Base-by-base conservation (phyloP, 2,113 vertebrate genomes). In the Pyrgilauda ruficollis region DNA sequence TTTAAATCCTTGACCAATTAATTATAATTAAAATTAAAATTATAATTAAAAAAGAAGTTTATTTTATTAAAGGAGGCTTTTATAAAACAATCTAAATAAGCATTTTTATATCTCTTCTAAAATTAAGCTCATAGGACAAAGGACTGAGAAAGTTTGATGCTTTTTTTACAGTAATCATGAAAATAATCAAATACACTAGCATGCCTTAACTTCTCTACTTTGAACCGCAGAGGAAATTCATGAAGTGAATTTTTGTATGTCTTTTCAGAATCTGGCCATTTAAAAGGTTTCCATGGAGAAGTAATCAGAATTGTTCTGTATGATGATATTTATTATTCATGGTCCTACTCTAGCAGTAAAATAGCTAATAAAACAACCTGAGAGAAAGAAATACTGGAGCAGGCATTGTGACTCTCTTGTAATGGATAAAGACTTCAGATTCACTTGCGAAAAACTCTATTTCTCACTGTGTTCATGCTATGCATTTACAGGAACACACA, bases 271-370 rank as follows among this genome's bases (percentile, higher is more conserved):
- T 90, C 46, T 58, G 64, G 6, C 46, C n/a, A 75, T 96, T 94
- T 84, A 92, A 84, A 69, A 89, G 83, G 86, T 92, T 96, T 95
- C 96, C 73, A 94, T 94, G 91, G 94, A 95, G 91, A 97, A 97
- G 61, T 94, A 97, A 97, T 96, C 96, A 97, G 87, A 95, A 93
- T 63, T 64, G 52, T 95, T 92, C 94, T 86, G 28, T 95, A 76
- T 93, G 87, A 69, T 0, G 3, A 46, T 94, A 97, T 97, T 97
- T 97, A 96, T 97, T 96, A 97, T 96, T 97, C 86, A 97, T 97
- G 75, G 73, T 95, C 75, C 47, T 85, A 79, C 56, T 93, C 92
- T 84, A 79, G 53, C 90, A 78, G 75, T 93, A 88, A 95, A 96
- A 94, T 49, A 88, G 80, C 86, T 96, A 95, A 96, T 95, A 96